Evolutionary conservation across 2,797 vertebrate genomes (phyloP).

Genomic region (Dryobates pubescens): DNA sequence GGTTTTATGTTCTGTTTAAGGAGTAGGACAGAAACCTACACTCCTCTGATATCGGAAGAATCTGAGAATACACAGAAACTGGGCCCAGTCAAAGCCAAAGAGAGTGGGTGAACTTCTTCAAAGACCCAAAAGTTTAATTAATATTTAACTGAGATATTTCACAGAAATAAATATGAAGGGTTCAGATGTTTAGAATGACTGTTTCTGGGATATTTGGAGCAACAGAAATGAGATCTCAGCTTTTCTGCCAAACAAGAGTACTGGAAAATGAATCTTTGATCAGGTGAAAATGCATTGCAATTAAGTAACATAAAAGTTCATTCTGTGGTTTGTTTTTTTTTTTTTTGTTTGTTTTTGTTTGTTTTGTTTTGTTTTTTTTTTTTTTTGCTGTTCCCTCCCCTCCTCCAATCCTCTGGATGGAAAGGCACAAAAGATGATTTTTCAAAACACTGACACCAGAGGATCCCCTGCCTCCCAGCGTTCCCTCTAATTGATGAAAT

Average conservation of each 20-base stretch:
- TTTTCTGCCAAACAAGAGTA: neutral
- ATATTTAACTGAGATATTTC: conserved; percentile 60
- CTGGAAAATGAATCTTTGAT: neutral
- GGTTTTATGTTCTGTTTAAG: conserved; percentile 26
- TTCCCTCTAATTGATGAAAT: neutral
- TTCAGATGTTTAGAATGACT: neutral
- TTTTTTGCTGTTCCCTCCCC: neutral
- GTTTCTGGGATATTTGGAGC: neutral
- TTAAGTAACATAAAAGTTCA: neutral
- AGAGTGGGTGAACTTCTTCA: neutral
- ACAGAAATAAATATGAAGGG: conserved; percentile 35
- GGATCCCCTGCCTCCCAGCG: neutral
- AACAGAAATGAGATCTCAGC: neutral
- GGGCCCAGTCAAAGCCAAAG: conserved; percentile 23
- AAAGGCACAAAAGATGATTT: neutral
- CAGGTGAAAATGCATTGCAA: neutral
- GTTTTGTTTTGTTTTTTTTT: neutral
- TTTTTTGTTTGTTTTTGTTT: too few relatives aligned
- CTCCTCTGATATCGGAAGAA: conserved; percentile 38
- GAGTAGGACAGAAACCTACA: conserved; percentile 7
- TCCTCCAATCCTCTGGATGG: neutral
- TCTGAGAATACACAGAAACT: conserved; percentile 28
- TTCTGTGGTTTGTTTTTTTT: neutral
- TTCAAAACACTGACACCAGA: neutral
- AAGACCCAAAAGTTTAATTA: conserved; percentile 52